A percentile compares a stretch with the other conserved stretches of the same genome.
These are phyloP conservation scores for Gasteruption jaculator DNA, from an alignment of 2,888 invertebrate species.

Conservation along the genomic window DNA sequence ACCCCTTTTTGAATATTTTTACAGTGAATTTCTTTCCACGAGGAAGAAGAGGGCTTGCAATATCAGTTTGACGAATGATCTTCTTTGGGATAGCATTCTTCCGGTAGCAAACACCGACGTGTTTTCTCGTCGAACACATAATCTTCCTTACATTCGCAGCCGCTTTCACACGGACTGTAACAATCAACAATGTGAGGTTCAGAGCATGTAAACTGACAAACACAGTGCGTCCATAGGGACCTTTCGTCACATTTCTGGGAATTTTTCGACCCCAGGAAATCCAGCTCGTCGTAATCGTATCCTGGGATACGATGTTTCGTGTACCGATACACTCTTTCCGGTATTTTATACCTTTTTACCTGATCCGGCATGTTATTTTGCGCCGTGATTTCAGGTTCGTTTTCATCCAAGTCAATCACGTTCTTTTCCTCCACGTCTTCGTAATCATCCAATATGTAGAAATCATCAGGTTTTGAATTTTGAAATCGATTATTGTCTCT, in stretches of 20 bases:
- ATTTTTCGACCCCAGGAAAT: conserved; percentile 29
- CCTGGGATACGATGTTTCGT: conserved; percentile 45
- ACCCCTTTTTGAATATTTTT: too few species aligned
- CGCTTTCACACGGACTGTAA: conserved; percentile 42
- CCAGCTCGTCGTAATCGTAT: conserved; percentile 43
- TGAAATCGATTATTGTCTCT: conserved; percentile 19
- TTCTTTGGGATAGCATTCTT: conserved; percentile 31
- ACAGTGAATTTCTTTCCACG: conserved; percentile 9
- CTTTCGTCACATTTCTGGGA: conserved; percentile 36
- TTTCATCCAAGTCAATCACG: conserved; percentile 10
- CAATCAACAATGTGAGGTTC: conserved; percentile 43
- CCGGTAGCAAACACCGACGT: conserved; percentile 35
- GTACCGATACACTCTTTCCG: conserved; percentile 38
- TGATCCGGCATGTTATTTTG: conserved; percentile 9
- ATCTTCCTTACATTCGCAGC: conserved; percentile 45
- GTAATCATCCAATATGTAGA: conserved; percentile 30
- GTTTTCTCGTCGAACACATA: conserved; percentile 40
- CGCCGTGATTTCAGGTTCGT: conserved; percentile 10
- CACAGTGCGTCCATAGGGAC: conserved; percentile 43
- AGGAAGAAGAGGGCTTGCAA: conserved; percentile 1
- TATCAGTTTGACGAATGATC: conserved; percentile 23
- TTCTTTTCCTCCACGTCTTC: conserved; percentile 22
- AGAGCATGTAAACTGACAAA: conserved; percentile 44
- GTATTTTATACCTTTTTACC: conserved; percentile 26
- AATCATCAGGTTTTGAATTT: conserved; percentile 30